Evolutionary conservation across 2,888 invertebrate species (phyloP).

Genomic region (Caenorhabditis drosophilae): DNA sequence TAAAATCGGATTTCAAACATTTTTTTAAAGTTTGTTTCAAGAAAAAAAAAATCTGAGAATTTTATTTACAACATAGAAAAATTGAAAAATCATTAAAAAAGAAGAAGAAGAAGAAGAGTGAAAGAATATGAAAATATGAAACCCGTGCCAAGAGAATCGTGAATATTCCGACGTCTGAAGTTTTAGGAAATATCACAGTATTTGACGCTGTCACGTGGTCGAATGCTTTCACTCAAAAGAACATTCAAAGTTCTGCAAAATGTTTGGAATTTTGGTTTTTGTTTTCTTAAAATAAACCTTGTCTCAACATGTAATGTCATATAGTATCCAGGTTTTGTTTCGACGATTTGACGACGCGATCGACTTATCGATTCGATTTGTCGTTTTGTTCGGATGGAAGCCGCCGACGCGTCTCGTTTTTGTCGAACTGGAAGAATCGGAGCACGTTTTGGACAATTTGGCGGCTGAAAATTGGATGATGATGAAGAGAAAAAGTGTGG

Average conservation of each 20-base stretch:
- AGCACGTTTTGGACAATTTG: constrained; percentile 40
- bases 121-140: not conserved
- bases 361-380: constrained; percentile 38
- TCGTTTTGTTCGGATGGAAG: constrained; percentile 26
- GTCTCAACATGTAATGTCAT: constrained; percentile 61
- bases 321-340: constrained; percentile 54
- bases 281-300: constrained; percentile 14
- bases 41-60: not conserved
- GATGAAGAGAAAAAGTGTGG: too few relatives aligned
- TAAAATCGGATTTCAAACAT: too few relatives aligned
- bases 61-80: constrained; percentile 4
- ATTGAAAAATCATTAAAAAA: not conserved
- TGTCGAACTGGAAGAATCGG: constrained; percentile 28
- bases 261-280: too few relatives aligned
- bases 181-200: constrained; percentile 62
- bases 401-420: constrained; percentile 20
- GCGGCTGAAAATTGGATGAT: constrained; percentile 34
- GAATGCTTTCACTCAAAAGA: constrained; percentile 60
- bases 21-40: constrained; percentile 3
- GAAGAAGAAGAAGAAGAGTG: not conserved
- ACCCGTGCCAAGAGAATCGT: too few relatives aligned
- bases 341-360: constrained; percentile 41
- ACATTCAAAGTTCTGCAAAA: constrained; percentile 56
- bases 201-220: constrained; percentile 55
- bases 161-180: too few relatives aligned